These are phyloP conservation scores for Scaptodrosophila latifasciaeformis DNA, from an alignment of 2,888 invertebrate species.

Conservation along the genomic window DNA sequence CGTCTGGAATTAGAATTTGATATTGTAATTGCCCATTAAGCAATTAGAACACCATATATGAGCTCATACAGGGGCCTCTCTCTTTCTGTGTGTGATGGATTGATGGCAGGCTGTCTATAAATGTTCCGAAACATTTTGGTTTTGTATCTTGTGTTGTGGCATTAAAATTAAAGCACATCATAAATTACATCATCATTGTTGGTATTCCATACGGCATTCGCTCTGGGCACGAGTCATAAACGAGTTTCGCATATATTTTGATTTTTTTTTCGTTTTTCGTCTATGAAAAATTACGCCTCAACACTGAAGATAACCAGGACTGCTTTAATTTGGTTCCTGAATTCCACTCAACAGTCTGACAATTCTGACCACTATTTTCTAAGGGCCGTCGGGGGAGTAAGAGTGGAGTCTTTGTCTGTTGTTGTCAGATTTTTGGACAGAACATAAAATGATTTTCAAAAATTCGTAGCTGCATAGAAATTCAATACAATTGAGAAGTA, in stretches of 20 bases:
- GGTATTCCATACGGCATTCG: slow-evolving; percentile 5
- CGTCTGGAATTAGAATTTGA: slow-evolving; percentile 31
- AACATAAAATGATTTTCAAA: slow-evolving; percentile 13
- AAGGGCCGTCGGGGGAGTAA: too few relatives aligned
- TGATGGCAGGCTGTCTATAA: too few relatives aligned
- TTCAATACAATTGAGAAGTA: slow-evolving; percentile 44
- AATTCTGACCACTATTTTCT: too few relatives aligned
- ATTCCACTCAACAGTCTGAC: too few relatives aligned
- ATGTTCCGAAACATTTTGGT: slow-evolving; percentile 16
- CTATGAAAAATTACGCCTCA: too few relatives aligned
- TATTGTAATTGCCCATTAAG: slow-evolving; percentile 30
- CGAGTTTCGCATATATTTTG: slow-evolving; percentile 1
- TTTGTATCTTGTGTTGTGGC: slow-evolving; percentile 23
- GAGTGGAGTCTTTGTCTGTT: too few relatives aligned
- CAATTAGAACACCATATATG: slow-evolving; percentile 62
- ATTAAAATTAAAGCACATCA: slow-evolving; percentile 56
- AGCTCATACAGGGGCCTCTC: too few relatives aligned
- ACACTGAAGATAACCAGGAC: too few relatives aligned
- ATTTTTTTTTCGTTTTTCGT: too few relatives aligned
- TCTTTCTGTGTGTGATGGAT: too few relatives aligned
- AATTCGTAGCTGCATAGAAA: slow-evolving; percentile 33
- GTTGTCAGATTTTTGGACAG: slow-evolving; percentile 35
- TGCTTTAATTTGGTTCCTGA: too few relatives aligned
- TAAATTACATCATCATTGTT: slow-evolving; percentile 61
- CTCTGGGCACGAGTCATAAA: slow-evolving; percentile 5